Base-by-base conservation (phyloP, 2,113 vertebrate genomes). In the Cyprinodon brontotheroides region DNA sequence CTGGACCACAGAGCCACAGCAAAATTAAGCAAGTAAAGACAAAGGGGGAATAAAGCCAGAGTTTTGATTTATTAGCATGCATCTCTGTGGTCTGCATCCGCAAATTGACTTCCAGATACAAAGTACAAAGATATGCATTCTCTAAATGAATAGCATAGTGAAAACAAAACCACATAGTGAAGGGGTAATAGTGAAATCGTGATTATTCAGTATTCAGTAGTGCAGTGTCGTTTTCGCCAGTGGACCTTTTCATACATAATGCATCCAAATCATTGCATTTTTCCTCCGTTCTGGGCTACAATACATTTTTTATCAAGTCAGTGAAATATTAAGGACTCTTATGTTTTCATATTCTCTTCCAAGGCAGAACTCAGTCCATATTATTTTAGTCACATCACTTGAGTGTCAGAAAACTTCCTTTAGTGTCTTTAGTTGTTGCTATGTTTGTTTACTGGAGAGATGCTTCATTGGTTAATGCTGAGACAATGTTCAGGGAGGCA, bases 291-390 rank as follows among this genome's bases (percentile, higher is more conserved):
- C 89, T 90, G 85, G 84, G 91, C 88, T 88, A 92, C 89, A 88
- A 91, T 94, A 83, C 93, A 93, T 93, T 91, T 92, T 94, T 94
- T 80, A 94, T 92, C 84, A 91, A 84, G 86, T 36, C 87, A 80
- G 90, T 93, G 71, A 94, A 93, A 92, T 92, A 93, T 94, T 92
- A 89, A 92, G 88, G 65, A 91, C 87, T 91, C 89, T 86, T 86
- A 91, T 89, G 83, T 92, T 92, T 92, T 91, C 77, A 92, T 93
- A 90, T 94, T 93, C 89, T 85, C 86, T 89, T 93, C 89, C 77
- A 90, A 83, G 71, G 75, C 75, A 63, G 66, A 78, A 75, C 86
- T 90, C 62, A 81, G 78, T 82, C 85, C 68, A 82, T 87, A 80
- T n/a, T 84, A 74, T 81, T 85, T 87, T 61, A 60, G 72, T 68